Evolutionary conservation across 2,797 vertebrate species (phyloP).

Genomic region (Ctenopoma multispine): DNA sequence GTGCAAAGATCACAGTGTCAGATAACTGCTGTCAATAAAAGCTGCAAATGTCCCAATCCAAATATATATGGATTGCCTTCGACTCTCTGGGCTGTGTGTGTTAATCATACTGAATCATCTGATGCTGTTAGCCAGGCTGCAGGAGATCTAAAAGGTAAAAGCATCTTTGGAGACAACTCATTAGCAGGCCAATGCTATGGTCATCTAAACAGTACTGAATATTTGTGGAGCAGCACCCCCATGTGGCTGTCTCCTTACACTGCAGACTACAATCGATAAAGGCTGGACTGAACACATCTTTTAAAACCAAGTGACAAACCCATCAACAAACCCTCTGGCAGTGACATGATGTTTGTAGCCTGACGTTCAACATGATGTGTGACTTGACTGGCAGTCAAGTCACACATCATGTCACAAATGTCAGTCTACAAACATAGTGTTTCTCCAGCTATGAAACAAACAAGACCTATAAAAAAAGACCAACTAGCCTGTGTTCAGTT

Average conservation of each 20-base stretch:
- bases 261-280: slow-evolving; percentile 14
- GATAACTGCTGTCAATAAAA: neutral
- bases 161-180: slow-evolving; percentile 14
- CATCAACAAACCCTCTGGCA: too few species aligned
- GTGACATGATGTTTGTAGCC: neutral
- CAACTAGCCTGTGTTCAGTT: slow-evolving; percentile 14
- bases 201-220: slow-evolving; percentile 16
- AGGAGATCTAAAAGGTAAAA: slow-evolving; percentile 7
- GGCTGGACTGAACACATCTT: neutral
- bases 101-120: slow-evolving; percentile 4
- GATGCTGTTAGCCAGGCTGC: slow-evolving; percentile 7
- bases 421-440: neutral
- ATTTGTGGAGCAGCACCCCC: slow-evolving; percentile 36
- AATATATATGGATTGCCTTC: neutral
- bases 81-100: neutral
- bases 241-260: slow-evolving; percentile 20
- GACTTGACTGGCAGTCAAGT: neutral
- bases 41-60: neutral
- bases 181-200: slow-evolving; percentile 7
- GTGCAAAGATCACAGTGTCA: neutral
- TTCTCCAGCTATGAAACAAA: neutral
- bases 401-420: neutral
- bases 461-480: slow-evolving; percentile 5
- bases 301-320: neutral
- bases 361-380: slow-evolving; percentile 2